phyloP scores from a whole-genome alignment of 1,140 invertebrate species.

The Coenobita brevimanus region DNA sequence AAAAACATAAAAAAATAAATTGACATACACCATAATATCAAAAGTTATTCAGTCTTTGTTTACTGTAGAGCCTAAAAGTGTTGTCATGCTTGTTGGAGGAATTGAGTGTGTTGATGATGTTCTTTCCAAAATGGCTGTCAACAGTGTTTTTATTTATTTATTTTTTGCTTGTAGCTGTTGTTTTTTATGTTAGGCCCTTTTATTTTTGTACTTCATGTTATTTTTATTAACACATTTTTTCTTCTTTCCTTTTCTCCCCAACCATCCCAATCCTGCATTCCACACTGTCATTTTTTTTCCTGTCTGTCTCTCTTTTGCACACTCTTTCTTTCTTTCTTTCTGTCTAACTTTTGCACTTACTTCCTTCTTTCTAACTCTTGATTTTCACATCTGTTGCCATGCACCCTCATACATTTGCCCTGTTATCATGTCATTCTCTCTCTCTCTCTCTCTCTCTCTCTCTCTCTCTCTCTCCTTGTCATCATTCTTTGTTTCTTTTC shows the following conservation, averaged over 20 bases:
- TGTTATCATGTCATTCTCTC: background rate
- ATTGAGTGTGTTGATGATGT: too few relatives aligned
- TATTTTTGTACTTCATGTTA: slow-evolving; percentile 1
- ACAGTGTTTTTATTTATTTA: too few relatives aligned
- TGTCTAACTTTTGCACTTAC: background rate
- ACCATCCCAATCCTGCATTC: background rate
- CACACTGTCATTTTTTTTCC: background rate
- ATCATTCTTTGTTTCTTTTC: too few relatives aligned
- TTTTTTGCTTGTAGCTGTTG: too few relatives aligned
- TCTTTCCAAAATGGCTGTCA: too few relatives aligned
- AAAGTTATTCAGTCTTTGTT: too few relatives aligned
- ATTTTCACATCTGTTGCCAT: too few relatives aligned
- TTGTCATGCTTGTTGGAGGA: too few relatives aligned
- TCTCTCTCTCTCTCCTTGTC: too few relatives aligned
- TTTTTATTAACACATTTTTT: slow-evolving; percentile 1
- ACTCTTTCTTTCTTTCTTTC: background rate
- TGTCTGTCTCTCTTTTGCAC: background rate
- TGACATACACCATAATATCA: too few relatives aligned
- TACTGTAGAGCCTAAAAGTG: too few relatives aligned
- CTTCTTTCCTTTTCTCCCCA: background rate
- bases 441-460: background rate
- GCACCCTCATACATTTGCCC: background rate
- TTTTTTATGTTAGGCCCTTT: background rate
- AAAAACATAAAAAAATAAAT: too few relatives aligned
- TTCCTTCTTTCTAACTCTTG: background rate